These are phyloP conservation scores for Adelognathus sp. DNA, from an alignment of 2,888 invertebrate genomes.

Conservation along the genomic window DNA sequence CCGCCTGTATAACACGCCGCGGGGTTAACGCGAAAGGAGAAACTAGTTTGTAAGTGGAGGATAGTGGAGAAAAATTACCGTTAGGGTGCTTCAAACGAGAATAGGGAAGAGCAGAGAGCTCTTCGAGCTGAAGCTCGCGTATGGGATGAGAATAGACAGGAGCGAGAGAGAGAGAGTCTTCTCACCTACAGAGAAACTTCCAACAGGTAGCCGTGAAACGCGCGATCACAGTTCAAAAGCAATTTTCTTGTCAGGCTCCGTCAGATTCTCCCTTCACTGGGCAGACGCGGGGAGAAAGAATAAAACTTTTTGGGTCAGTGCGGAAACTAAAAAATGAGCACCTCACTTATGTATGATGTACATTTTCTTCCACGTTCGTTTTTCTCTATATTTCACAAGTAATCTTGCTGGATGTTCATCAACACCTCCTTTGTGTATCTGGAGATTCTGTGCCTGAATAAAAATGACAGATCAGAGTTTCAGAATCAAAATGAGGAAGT, in stretches of 20 bases:
- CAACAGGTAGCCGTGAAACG: slow-evolving; percentile 69
- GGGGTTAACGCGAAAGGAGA: slow-evolving; percentile 17
- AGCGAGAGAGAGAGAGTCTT: not conserved
- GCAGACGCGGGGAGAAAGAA: not conserved
- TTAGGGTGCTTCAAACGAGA: slow-evolving; percentile 29
- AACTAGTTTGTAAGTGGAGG: slow-evolving; percentile 32
- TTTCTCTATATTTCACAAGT: too few species aligned
- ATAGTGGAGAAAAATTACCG: slow-evolving; percentile 50
- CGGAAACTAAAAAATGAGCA: not conserved
- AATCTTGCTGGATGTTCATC: too few species aligned
- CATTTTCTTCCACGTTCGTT: not conserved
- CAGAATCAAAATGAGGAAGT: too few species aligned
- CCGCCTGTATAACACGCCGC: not conserved
- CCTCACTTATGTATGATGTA: too few species aligned
- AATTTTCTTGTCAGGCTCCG: slow-evolving; percentile 64
- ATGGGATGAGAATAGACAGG: slow-evolving; percentile 8
- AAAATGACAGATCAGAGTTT: too few species aligned
- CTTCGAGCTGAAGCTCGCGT: not conserved
- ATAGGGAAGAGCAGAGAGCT: slow-evolving; percentile 13
- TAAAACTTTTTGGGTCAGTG: not conserved
- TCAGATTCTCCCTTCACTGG: slow-evolving; percentile 59
- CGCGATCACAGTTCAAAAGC: slow-evolving; percentile 67
- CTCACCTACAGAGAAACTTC: slow-evolving; percentile 61
- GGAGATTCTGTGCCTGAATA: too few species aligned
- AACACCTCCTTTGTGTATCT: too few species aligned